Evolutionary conservation across 2,113 vertebrate species (phyloP).

Genomic region (Neogale vison): DNA sequence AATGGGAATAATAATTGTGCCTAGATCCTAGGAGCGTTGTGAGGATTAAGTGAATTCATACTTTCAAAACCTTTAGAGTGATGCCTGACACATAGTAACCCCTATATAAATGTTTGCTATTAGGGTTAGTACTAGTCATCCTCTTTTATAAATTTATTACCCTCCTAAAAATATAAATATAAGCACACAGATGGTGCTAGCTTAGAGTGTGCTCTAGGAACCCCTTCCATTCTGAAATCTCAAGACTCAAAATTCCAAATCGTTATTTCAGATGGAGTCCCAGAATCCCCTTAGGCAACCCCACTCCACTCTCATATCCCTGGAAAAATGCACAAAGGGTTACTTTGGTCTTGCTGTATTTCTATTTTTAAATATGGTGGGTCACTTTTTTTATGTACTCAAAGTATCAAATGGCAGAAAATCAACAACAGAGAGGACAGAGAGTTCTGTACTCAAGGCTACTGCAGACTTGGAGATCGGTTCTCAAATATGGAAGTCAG

Average conservation of each 20-base stretch:
- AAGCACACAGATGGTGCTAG: background rate
- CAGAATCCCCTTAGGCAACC: background rate
- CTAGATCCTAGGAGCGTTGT: background rate
- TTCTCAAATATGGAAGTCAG: constrained; percentile 1
- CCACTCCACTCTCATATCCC: background rate
- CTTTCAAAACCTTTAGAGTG: background rate
- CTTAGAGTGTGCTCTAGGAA: background rate
- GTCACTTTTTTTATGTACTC: background rate
- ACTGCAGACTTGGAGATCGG: background rate
- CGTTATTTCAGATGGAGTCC: background rate
- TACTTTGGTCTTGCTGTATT: background rate
- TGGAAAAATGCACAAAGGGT: background rate
- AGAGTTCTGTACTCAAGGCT: constrained; percentile 1
- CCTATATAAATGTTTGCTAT: background rate
- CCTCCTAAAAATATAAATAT: constrained; percentile 9
- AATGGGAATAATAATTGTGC: background rate
- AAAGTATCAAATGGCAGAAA: background rate
- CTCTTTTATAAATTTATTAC: background rate
- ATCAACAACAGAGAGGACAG: background rate
- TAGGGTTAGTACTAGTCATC: background rate
- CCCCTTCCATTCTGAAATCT: background rate
- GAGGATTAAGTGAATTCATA: background rate
- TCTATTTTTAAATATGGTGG: background rate
- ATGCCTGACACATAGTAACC: background rate
- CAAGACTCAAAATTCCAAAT: background rate